A percentile compares a stretch with the other conserved stretches of the same genome.
Conservation (phyloP, 2,888 invertebrate genomes). For the Glyphotaelius pellucidus region DNA sequence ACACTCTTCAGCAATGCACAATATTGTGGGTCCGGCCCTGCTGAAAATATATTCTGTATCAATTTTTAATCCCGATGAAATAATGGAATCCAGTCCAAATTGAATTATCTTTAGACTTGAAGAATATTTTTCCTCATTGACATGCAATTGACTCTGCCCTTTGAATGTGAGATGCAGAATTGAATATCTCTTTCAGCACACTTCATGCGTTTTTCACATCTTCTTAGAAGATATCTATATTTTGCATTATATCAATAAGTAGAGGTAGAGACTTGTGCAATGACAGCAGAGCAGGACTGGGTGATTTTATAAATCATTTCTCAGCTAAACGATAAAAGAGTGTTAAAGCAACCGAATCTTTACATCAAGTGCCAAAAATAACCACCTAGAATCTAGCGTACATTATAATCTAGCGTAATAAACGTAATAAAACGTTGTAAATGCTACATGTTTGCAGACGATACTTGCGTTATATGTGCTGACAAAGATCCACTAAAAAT, state of each 20-base stretch:
- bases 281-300: neutral
- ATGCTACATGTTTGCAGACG: too few species aligned
- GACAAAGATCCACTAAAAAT: too few species aligned
- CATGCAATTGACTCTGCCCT: neutral
- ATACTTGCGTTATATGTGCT: too few species aligned
- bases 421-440: too few species aligned
- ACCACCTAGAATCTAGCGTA: too few species aligned
- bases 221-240: neutral
- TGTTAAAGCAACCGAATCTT: too few species aligned
- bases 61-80: neutral
- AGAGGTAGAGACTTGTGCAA: neutral
- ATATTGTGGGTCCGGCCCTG: neutral
- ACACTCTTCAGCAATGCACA: neutral
- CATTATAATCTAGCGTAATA: too few species aligned
- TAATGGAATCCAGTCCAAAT: neutral
- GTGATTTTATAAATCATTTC: too few species aligned
- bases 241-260: neutral
- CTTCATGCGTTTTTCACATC: neutral
- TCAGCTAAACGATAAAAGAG: too few species aligned
- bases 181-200: neutral
- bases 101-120: neutral
- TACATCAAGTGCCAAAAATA: too few species aligned
- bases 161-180: neutral
- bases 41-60: neutral
- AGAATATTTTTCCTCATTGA: neutral